Percentiles rank a stretch among this genome's conserved stretches.
Conservation (phyloP, 2,113 vertebrate species). For the Passer domesticus region DNA sequence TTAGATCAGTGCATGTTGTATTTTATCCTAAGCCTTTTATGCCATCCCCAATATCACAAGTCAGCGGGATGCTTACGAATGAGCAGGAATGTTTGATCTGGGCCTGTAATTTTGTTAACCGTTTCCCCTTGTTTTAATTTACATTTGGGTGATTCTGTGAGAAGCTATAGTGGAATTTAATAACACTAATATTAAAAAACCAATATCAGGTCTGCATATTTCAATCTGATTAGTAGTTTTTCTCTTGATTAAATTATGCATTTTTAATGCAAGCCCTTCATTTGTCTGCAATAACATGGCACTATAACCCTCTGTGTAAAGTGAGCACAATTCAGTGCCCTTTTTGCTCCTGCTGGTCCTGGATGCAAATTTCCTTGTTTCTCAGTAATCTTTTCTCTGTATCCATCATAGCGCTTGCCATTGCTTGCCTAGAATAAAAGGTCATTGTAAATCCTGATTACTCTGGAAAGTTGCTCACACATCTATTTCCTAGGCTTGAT, state of each 20-base stretch:
- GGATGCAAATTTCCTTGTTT: slow-evolving; percentile 42
- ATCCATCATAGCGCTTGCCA: neutral
- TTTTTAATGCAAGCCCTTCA: slow-evolving; percentile 67
- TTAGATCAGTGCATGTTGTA: neutral
- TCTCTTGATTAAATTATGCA: slow-evolving; percentile 72
- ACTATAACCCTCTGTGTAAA: neutral
- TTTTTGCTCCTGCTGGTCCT: neutral
- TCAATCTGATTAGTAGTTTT: slow-evolving; percentile 67
- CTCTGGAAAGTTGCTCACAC: neutral
- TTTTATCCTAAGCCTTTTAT: neutral
- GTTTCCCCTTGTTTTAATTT: slow-evolving; percentile 58
- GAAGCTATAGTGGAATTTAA: slow-evolving; percentile 56
- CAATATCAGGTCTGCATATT: slow-evolving; percentile 61
- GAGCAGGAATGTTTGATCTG: slow-evolving; percentile 19
- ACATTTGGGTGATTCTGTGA: slow-evolving; percentile 39
- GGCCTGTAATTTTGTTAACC: slow-evolving; percentile 46
- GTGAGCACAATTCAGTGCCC: neutral
- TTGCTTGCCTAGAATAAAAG: slow-evolving; percentile 46
- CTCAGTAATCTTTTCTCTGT: neutral
- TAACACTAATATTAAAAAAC: slow-evolving; percentile 60
- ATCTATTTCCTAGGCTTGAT: slow-evolving; percentile 13
- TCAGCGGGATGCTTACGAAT: neutral
- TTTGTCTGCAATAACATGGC: slow-evolving; percentile 34
- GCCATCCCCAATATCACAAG: neutral
- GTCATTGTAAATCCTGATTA: slow-evolving; percentile 31